Conservation (phyloP, 2,113 vertebrate genomes). For the Halichoeres trimaculatus region DNA sequence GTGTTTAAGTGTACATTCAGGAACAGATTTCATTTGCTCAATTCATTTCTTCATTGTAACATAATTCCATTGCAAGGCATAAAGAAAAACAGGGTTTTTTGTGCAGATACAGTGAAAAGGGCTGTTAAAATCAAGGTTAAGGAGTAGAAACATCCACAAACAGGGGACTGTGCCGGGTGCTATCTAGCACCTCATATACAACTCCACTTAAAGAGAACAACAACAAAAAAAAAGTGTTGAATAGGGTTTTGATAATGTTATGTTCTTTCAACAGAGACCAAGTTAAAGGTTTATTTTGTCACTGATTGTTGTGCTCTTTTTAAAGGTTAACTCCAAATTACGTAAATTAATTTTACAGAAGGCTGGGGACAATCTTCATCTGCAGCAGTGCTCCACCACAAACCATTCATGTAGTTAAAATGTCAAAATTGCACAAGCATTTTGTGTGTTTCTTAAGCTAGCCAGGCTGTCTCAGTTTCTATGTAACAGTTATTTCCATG, state of each 20-base stretch:
- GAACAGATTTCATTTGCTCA: too few species aligned
- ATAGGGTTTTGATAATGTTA: neutral
- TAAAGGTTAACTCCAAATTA: neutral
- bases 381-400: neutral
- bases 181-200: too few species aligned
- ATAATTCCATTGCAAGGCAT: too few species aligned
- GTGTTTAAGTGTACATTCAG: too few species aligned
- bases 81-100: too few species aligned
- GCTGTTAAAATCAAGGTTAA: too few species aligned
- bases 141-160: too few species aligned
- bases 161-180: too few species aligned
- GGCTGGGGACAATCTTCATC: neutral
- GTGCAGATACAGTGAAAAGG: too few species aligned
- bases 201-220: too few species aligned
- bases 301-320: neutral
- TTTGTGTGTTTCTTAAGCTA: neutral
- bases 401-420: neutral
- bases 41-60: too few species aligned
- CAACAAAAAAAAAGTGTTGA: neutral
- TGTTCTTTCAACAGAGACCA: neutral
- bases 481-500: constrained; percentile 10
- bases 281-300: neutral
- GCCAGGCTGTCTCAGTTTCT: neutral
- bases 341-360: neutral
- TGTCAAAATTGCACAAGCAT: neutral